phyloP scores from a whole-genome alignment of 2,113 vertebrate genomes.

The Zosterops hypoxanthus region DNA sequence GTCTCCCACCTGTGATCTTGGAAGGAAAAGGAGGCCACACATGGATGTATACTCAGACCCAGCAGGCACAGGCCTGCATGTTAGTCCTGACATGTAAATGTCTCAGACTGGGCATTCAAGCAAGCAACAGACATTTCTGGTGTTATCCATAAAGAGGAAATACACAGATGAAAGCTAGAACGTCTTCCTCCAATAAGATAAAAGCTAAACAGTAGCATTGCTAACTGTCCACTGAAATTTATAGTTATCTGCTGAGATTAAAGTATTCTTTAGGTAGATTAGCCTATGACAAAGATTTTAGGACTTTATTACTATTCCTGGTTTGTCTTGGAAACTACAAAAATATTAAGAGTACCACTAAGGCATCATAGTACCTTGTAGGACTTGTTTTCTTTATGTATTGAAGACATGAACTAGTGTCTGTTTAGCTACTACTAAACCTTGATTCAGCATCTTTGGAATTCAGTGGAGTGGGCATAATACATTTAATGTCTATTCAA shows the following conservation, averaged over 20 bases:
- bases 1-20: background rate
- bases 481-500: background rate
- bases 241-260: background rate
- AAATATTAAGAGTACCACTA: background rate
- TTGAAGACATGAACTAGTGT: background rate
- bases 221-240: background rate
- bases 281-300: background rate
- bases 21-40: background rate
- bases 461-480: background rate
- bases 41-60: background rate
- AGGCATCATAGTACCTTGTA: background rate
- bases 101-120: background rate
- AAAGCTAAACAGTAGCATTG: background rate
- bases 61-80: background rate
- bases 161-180: background rate
- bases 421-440: background rate
- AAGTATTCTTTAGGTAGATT: background rate
- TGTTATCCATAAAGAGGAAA: background rate
- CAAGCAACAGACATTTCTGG: background rate
- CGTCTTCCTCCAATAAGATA: background rate
- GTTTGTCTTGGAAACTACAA: background rate
- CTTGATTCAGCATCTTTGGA: background rate
- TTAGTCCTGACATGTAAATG: background rate
- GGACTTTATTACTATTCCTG: background rate
- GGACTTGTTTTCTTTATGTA: accelerated